Conservation (phyloP, 2,888 invertebrate genomes). For the Drosophila atripex region DNA sequence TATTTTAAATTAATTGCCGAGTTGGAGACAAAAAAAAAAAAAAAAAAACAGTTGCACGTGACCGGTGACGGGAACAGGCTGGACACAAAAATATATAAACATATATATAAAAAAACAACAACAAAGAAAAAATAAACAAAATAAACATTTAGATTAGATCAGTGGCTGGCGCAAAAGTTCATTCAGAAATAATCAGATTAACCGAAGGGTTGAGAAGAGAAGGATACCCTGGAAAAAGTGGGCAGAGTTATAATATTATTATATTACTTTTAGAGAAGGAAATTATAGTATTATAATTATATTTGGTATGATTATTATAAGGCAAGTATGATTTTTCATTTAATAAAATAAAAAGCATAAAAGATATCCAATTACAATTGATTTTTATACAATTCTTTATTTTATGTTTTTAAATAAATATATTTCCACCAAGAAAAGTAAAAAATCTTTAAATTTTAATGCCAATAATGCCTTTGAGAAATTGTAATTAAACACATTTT, state of each 20-base stretch:
- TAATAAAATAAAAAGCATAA: too few relatives aligned
- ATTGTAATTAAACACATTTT: background rate
- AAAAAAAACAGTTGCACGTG: slow-evolving; percentile 64
- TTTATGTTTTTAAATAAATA: too few relatives aligned
- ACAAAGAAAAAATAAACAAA: slow-evolving; percentile 20
- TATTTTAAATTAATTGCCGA: slow-evolving; percentile 78
- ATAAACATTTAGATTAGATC: slow-evolving; percentile 75
- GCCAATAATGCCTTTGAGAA: too few relatives aligned
- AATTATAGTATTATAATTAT: too few relatives aligned
- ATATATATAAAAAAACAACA: slow-evolving; percentile 21
- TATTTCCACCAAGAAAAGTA: too few relatives aligned
- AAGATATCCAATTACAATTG: too few relatives aligned
- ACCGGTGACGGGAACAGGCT: slow-evolving; percentile 36
- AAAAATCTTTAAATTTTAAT: too few relatives aligned
- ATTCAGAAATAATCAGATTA: slow-evolving; percentile 47
- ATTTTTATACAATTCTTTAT: too few relatives aligned
- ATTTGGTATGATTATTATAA: too few relatives aligned
- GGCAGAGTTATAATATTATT: too few relatives aligned
- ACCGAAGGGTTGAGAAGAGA: background rate
- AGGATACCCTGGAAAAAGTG: slow-evolving; percentile 12
- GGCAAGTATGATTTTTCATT: too few relatives aligned
- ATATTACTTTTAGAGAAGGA: too few relatives aligned
- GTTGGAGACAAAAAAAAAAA: slow-evolving; percentile 22
- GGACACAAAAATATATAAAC: slow-evolving; percentile 18
- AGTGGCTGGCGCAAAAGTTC: slow-evolving; percentile 65